These are phyloP conservation scores for Argynnis bischoffii DNA, from an alignment of 2,888 invertebrate species.

Conservation along the genomic window DNA sequence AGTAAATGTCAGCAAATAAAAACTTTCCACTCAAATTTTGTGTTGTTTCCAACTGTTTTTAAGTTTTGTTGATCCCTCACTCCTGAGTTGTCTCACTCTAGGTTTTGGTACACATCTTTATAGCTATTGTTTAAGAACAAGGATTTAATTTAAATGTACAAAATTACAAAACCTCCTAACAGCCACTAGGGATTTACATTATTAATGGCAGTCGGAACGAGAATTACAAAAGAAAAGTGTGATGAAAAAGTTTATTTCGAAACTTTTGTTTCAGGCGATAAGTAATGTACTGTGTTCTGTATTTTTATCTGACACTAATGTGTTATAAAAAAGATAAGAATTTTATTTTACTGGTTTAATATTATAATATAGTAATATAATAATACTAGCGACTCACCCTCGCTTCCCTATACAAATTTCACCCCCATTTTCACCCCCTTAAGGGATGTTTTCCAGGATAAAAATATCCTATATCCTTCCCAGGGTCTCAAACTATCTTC, in stretches of 20 bases:
- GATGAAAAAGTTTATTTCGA: slow-evolving; percentile 28
- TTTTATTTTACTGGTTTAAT: too few relatives aligned
- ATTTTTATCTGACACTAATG: background rate
- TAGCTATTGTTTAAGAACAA: background rate
- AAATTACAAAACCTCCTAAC: slow-evolving; percentile 14
- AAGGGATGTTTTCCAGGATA: too few relatives aligned
- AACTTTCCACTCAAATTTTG: slow-evolving; percentile 1
- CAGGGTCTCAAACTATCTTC: too few relatives aligned
- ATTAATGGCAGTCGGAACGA: slow-evolving; percentile 25
- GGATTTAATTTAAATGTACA: slow-evolving; percentile 23
- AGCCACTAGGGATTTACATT: slow-evolving; percentile 25
- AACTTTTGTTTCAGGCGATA: slow-evolving; percentile 6
- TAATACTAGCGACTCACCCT: too few relatives aligned
- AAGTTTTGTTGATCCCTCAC: slow-evolving; percentile 5
- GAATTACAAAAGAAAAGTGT: slow-evolving; percentile 27
- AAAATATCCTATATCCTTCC: too few relatives aligned
- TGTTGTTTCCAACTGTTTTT: background rate
- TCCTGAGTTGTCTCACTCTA: background rate
- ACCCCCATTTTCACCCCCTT: too few relatives aligned
- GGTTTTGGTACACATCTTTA: background rate
- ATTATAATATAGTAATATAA: too few relatives aligned
- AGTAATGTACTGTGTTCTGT: background rate
- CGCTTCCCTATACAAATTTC: too few relatives aligned
- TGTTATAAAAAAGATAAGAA: too few relatives aligned
- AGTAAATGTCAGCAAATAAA: slow-evolving; percentile 1